A percentile compares a stretch with the other conserved stretches of the same genome.
phyloP scores from a whole-genome alignment of 2,888 invertebrate genomes.

The Mythimna loreyi region DNA sequence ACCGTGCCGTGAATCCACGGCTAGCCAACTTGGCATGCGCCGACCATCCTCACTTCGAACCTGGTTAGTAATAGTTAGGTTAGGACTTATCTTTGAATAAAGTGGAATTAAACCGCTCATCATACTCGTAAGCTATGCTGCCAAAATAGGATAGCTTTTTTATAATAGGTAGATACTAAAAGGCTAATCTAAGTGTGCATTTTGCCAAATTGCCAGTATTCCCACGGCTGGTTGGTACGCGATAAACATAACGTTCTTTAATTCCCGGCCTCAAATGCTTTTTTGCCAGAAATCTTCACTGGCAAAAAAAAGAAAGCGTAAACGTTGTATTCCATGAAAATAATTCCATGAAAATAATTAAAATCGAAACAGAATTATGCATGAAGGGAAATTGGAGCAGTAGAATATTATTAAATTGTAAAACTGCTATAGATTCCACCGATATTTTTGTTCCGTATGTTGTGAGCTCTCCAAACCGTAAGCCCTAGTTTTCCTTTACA shows the following conservation, averaged over 20 bases:
- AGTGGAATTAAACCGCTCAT: background rate
- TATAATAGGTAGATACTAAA: slow-evolving; percentile 6
- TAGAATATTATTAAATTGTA: background rate
- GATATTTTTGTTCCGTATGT: slow-evolving; percentile 20
- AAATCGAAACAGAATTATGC: background rate
- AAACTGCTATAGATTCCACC: slow-evolving; percentile 13
- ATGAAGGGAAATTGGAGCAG: background rate
- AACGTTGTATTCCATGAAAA: background rate
- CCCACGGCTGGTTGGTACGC: background rate
- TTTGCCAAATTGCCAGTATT: slow-evolving; percentile 29
- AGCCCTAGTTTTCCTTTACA: slow-evolving; percentile 53
- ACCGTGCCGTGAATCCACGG: slow-evolving; percentile 93
- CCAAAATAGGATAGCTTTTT: slow-evolving; percentile 17
- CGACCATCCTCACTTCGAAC: slow-evolving; percentile 84
- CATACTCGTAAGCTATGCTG: slow-evolving; percentile 5
- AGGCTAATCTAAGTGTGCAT: background rate
- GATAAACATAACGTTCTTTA: slow-evolving; percentile 7
- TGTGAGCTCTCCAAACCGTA: slow-evolving; percentile 41
- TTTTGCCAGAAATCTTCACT: background rate
- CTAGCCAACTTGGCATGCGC: slow-evolving; percentile 92
- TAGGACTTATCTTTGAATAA: background rate
- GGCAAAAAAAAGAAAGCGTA: background rate
- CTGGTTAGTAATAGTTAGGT: slow-evolving; percentile 62
- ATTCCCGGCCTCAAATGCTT: background rate
- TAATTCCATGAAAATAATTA: background rate